Evolutionary conservation across 2,888 invertebrate species (phyloP).

Genomic region (Agonopterix arenella): DNA sequence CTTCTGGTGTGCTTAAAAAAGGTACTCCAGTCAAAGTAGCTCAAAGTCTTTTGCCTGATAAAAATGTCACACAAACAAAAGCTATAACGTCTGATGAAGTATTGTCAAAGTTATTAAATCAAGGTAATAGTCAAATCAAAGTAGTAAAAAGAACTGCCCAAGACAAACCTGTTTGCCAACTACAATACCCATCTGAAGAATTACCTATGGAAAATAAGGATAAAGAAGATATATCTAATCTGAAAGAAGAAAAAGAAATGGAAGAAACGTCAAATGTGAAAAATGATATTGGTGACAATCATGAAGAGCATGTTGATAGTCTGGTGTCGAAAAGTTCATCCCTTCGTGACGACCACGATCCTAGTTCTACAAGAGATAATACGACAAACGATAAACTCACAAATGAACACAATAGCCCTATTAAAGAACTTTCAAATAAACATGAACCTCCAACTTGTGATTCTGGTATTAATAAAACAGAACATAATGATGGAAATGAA

Average conservation of each 20-base stretch:
- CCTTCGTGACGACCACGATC: too few species aligned
- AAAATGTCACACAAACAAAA: background rate
- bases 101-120: constrained; percentile 54
- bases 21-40: constrained; percentile 7
- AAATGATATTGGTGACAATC: too few species aligned
- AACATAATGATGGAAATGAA: too few species aligned
- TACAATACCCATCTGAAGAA: constrained; percentile 6
- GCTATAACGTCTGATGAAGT: constrained; percentile 36
- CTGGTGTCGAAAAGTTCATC: too few species aligned
- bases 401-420: too few species aligned
- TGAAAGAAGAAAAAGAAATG: background rate
- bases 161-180: constrained; percentile 15
- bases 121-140: constrained; percentile 61
- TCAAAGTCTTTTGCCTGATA: background rate
- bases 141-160: constrained; percentile 46
- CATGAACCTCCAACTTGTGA: too few species aligned
- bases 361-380: too few species aligned
- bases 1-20: background rate
- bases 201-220: background rate
- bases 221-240: background rate
- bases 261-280: background rate
- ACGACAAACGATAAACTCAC: too few species aligned
- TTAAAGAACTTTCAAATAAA: too few species aligned
- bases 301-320: too few species aligned
- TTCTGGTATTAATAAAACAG: too few species aligned